Conservation (phyloP, 2,113 vertebrate species). For the Gambusia affinis region DNA sequence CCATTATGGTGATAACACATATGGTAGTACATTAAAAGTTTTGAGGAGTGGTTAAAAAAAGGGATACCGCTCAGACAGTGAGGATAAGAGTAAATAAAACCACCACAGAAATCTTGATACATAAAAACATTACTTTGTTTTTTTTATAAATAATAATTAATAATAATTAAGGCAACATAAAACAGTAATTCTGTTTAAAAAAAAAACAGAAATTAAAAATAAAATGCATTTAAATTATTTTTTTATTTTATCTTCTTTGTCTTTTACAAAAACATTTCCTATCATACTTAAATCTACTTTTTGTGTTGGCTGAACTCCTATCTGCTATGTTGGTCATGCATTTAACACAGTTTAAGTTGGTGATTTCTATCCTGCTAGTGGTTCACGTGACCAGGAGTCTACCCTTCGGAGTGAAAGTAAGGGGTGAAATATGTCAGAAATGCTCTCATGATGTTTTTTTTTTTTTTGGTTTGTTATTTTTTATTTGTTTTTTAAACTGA, state of each 20-base stretch:
- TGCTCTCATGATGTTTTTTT: neutral
- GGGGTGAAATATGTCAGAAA: neutral
- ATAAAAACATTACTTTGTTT: neutral
- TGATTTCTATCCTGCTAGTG: slow-evolving; percentile 34
- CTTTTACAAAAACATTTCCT: too few relatives aligned
- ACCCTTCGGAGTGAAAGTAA: neutral
- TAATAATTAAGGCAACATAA: neutral
- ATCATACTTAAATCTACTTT: neutral
- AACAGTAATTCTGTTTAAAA: too few relatives aligned
- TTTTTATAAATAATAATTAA: neutral
- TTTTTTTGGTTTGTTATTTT: neutral
- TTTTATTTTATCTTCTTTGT: too few relatives aligned
- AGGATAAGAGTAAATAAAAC: neutral
- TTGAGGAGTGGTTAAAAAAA: neutral
- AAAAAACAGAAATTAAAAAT: too few relatives aligned
- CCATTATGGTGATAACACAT: too few relatives aligned
- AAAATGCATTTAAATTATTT: too few relatives aligned
- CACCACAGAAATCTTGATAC: too few relatives aligned
- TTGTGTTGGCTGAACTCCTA: slow-evolving; percentile 18
- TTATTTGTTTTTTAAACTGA: neutral
- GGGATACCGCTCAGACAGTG: too few relatives aligned
- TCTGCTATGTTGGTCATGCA: slow-evolving; percentile 59
- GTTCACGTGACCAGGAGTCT: neutral
- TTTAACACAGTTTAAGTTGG: slow-evolving; percentile 44
- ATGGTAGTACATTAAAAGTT: too few relatives aligned